Evolutionary conservation across 2,888 invertebrate species (phyloP), one percentile per base, ranked within the genome.

Genomic region (Epinotia bilunana): DNA sequence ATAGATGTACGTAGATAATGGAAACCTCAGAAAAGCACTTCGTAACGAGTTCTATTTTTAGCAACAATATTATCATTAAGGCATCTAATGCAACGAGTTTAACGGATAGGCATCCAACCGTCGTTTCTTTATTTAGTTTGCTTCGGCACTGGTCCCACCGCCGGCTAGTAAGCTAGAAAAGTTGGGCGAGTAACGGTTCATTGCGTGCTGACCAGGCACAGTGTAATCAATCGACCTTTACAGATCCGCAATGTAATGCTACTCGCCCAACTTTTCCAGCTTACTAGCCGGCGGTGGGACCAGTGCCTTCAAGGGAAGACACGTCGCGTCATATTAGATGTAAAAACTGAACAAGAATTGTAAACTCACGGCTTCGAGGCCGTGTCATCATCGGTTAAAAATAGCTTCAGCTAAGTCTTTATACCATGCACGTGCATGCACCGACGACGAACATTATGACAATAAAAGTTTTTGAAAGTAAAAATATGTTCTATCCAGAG

Each of bases 401-500:
- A 73, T 73, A 73, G 68, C 61, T 12, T 49, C 61, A 20, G 53
- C 61, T 53, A 68, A 73, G 68, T 62, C 68, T 73, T 73, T 62
- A 68, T 68, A n/a, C 68, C 61, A 68, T 73, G 73, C 73, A 73
- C 73, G 68, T 73, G 73, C 43, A 55, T 73, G 61, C 73, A 68
- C 67, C 62, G 43, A 61, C 3, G 58, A 39, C 43, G 53, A 20
- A 57, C 23, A 55, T 57, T 43, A 62, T 28, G 49, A 63, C 16
- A 63, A 46, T 16, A 11, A 13, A 11, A 18, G 20, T 20, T 28
- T 61, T 16, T 61, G 16, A n/a, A 33, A 7, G 33, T 61, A 16
- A 13, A 7, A 16, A 28, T 49, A 16, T 16, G 49, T 5, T 13
- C n/a, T 6, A n/a, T 39, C 7, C 9, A 39, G 39, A 39, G 7